Evolutionary conservation across 1,140 invertebrate species (phyloP), one percentile per base, ranked within the genome.

Genomic region (Dermatophagoides farinae): DNA sequence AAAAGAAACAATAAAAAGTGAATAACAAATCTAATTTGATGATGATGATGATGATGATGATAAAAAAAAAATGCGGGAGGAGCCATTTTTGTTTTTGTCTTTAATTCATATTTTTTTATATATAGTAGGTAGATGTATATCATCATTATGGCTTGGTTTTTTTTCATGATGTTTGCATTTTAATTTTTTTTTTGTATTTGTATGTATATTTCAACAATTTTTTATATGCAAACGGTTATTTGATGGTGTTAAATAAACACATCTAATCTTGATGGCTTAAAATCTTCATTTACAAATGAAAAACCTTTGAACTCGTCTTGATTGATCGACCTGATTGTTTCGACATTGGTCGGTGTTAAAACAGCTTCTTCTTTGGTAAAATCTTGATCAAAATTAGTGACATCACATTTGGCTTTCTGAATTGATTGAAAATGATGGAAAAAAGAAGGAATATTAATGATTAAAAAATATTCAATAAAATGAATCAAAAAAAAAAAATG

Each of bases 281-380:
- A 97, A 71, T 93, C 88, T 65, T 80, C 78, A 76, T 98, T 97
- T 63, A 92, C 80, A 73, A 95, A 97, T 59, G 92, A 96, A 74
- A 98, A 98, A 44, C 90, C 92, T 64, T 80, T 79, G 76, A 98
- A 98, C 74, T 97, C 91, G 67, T 96, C 91, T 75, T 95, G 88
- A 77, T 96, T 97, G 69, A 97, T 97, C 64, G 85, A 85, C 63
- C 84, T 80, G 50, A 97, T 78, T 60, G 91, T 83, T 68, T 92
- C 88, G 38, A 81, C 75, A 66, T 90, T 84, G 44, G 97, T 83
- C 10, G 93, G 93, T 20, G 95, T 97, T 60, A 99, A 76, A 20
- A 85, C 80, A 6, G 95, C 92, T 66, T 97, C 92, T 75, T 98
- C 95, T 73, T 90, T 90, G 9, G 95, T 98, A 72, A 99, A 99